These are phyloP conservation scores for Ganaspis brasiliensis DNA, from an alignment of 2,888 invertebrate genomes.

Conservation along the genomic window DNA sequence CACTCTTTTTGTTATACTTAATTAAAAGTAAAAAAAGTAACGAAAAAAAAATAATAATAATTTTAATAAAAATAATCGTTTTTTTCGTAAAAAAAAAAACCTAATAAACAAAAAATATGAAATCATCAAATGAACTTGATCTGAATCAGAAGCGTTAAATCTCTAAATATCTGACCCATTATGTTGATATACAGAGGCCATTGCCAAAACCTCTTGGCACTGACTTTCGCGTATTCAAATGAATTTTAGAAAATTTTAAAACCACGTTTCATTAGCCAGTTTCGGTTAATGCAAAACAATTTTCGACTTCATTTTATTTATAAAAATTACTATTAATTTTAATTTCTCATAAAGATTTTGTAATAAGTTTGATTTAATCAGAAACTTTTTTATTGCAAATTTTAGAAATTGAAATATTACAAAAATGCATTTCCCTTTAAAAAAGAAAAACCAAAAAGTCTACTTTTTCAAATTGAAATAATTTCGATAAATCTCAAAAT, in stretches of 20 bases:
- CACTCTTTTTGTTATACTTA: too few species aligned
- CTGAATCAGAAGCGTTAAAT: constrained; percentile 24
- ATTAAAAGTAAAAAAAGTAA: neutral
- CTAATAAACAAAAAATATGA: neutral
- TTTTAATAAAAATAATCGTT: neutral
- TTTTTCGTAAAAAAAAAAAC: neutral
- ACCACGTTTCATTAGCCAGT: neutral
- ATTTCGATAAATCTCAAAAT: too few species aligned
- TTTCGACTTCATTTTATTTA: neutral
- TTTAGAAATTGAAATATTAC: too few species aligned
- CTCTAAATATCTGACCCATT: constrained; percentile 22
- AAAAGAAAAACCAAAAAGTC: too few species aligned
- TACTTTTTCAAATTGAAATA: too few species aligned
- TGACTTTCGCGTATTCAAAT: neutral
- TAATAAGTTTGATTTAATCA: too few species aligned
- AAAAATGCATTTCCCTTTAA: too few species aligned
- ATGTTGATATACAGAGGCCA: constrained; percentile 26
- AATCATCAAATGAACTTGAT: constrained; percentile 7
- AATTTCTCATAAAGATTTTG: too few species aligned
- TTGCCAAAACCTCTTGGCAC: constrained; percentile 29
- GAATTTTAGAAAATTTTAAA: constrained; percentile 3
- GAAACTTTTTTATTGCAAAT: too few species aligned
- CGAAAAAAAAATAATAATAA: constrained; percentile 17
- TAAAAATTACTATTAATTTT: too few species aligned
- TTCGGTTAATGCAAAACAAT: neutral